Evolutionary conservation across 1,140 invertebrate species (phyloP).

Genomic region (Anoplolepis gracilipes): DNA sequence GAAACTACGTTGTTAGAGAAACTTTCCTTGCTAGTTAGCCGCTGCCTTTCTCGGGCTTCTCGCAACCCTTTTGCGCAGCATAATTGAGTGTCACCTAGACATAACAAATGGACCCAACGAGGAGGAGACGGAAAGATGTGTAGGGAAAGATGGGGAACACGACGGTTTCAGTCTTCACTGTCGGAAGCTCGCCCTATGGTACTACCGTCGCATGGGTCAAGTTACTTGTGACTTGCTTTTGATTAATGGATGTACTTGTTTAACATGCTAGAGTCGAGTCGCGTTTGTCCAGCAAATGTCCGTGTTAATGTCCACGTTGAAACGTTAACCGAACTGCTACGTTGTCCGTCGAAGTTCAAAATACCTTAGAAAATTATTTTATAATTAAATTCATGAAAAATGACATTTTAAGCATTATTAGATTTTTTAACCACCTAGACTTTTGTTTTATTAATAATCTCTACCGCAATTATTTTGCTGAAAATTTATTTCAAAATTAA

Average conservation of each 20-base stretch:
- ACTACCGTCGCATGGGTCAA: conserved; percentile 72
- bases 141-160: conserved; percentile 67
- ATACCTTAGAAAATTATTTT: background rate
- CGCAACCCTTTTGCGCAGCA: conserved; percentile 77
- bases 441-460: background rate
- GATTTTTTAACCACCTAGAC: background rate
- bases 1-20: conserved; percentile 76
- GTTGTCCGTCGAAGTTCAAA: conserved; percentile 31
- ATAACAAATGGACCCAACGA: conserved; percentile 79
- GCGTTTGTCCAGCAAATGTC: conserved; percentile 78
- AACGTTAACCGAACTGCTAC: conserved; percentile 59
- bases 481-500: conserved; percentile 10
- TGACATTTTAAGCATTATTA: background rate
- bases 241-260: conserved; percentile 82
- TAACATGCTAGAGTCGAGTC: conserved; percentile 75
- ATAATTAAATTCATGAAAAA: background rate
- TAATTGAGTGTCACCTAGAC: conserved; percentile 82
- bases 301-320: conserved; percentile 76
- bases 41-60: conserved; percentile 69
- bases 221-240: conserved; percentile 79
- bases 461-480: too few relatives aligned
- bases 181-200: conserved; percentile 73
- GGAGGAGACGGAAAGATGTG: conserved; percentile 68
- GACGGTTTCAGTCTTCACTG: conserved; percentile 70
- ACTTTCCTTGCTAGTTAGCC: conserved; percentile 77